Conservation (phyloP, 2,113 vertebrate species). For the Lasiurus borealis region DNA sequence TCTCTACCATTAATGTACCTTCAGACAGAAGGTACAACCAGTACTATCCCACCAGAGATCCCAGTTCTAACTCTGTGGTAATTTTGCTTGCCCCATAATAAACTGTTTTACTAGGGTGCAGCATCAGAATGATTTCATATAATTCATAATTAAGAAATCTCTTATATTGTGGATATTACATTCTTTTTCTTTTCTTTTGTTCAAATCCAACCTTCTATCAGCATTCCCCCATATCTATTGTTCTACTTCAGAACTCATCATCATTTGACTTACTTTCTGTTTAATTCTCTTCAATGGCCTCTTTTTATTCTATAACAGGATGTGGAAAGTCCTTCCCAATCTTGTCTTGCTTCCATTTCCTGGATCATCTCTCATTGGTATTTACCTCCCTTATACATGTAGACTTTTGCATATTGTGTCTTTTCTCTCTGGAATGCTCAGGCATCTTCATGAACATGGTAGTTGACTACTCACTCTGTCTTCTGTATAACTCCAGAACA, state of each 20-base stretch:
- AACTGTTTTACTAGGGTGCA: neutral
- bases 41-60: neutral
- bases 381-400: neutral
- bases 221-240: neutral
- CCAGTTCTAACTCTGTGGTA: neutral
- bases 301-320: neutral
- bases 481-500: neutral
- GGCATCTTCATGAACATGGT: neutral
- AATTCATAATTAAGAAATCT: neutral
- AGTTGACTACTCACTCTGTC: neutral
- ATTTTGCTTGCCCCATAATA: neutral
- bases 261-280: neutral
- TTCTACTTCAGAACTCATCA: neutral
- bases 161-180: neutral
- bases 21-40: neutral
- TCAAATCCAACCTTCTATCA: neutral
- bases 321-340: neutral
- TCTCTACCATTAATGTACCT: neutral
- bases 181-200: neutral
- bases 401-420: neutral
- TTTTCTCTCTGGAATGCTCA: neutral
- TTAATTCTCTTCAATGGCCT: neutral
- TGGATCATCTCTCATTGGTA: neutral
- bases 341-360: neutral
- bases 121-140: neutral